Evolutionary conservation across 2,888 invertebrate species (phyloP).

Genomic region (Macrosiphum euphorbiae): DNA sequence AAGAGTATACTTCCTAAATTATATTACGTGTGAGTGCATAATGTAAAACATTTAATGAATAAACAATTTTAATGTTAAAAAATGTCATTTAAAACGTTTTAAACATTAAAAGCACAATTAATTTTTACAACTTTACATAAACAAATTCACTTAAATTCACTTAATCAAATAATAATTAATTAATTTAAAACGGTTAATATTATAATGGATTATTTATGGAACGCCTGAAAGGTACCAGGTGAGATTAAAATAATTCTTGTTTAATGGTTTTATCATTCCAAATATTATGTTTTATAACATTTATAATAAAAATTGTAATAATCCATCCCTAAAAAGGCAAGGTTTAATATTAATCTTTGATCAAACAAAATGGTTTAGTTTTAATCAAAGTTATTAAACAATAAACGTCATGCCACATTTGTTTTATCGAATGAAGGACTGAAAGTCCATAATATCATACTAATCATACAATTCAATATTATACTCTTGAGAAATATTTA

Average conservation of each 20-base stretch:
- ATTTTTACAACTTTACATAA: not conserved
- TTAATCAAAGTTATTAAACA: not conserved
- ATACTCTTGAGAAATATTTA: not conserved
- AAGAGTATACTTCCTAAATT: no score
- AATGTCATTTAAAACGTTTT: not conserved
- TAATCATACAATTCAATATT: not conserved
- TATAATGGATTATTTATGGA: slow-evolving; percentile 16
- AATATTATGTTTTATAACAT: not conserved
- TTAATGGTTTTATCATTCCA: not conserved
- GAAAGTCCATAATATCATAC: no score
- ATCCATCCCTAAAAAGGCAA: not conserved
- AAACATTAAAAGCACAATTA: not conserved
- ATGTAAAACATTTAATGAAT: not conserved
- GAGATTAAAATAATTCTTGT: not conserved
- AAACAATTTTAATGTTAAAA: not conserved
- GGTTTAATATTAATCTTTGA: not conserved
- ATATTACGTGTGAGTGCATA: no score
- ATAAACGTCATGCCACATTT: not conserved
- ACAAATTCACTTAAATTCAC: not conserved
- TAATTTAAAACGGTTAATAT: slow-evolving; percentile 40
- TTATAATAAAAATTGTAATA: slow-evolving; percentile 30
- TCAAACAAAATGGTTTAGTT: not conserved
- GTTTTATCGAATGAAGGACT: not conserved
- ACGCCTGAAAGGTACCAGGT: not conserved
- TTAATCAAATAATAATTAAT: not conserved